Base-by-base conservation (phyloP, 2,888 invertebrate species). In the Patella pellucida region DNA sequence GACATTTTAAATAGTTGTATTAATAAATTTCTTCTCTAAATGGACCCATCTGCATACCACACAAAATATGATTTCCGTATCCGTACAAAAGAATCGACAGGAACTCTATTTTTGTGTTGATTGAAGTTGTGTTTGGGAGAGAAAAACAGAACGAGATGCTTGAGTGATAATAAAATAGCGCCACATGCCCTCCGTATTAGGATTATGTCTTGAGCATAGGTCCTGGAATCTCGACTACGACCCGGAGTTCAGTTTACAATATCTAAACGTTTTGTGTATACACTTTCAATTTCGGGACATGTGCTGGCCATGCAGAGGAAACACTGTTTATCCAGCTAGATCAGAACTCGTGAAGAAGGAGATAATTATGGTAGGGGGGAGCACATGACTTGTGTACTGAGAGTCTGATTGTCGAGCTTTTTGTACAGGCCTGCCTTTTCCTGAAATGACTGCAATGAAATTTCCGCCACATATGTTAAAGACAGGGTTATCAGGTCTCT, bases 361-460 rank as follows among this genome's bases (percentile, higher is more conserved):
- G 62, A 23, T 62, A 62, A 62, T 62, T 62, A 62, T 62, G 19
- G 62, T 62, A 23, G 62, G 62, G 62, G 23, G 62, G 41, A 41
- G 41, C 41, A 41, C 41, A 41, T 41, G 41, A 41, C 62, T 11
- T 19, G 12, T 62, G 19, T 62, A 62, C 19, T 19, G 62, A 62
- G 14, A 19, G 23, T 62, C 23, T 62, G 62, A 62, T 62, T 62
- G 62, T 19, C 23, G 19, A 62, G 23, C 62, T 19, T 62, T 62
- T 62, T 62, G 62, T 62, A 19, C 62, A 19, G 19, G 19, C 23
- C 62, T 62, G 62, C 62, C 62, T 62, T 62, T 62, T 62, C 62
- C 62, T 62, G 19, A 62, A 19, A 12, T 62, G 62, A 23, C 16
- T 62, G n/a, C 62, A 19, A 11, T 62, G 62, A 62, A 62, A 19